These are phyloP conservation scores for Ruditapes philippinarum DNA, from an alignment of 1,140 invertebrate genomes.

Conservation along the genomic window DNA sequence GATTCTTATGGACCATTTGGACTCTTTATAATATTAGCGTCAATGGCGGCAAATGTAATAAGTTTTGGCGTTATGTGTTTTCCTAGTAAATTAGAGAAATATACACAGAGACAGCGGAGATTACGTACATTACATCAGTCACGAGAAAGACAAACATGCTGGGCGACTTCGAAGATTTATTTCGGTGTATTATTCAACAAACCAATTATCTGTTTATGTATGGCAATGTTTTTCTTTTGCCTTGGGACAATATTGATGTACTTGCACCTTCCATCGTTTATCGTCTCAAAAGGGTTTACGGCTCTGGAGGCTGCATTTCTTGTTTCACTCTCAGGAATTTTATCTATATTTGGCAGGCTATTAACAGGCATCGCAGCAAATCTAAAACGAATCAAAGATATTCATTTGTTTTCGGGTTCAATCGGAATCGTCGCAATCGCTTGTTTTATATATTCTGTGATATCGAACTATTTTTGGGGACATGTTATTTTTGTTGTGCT, in stretches of 20 bases:
- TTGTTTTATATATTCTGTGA: constrained; percentile 2
- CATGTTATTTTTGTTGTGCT: constrained; percentile 12
- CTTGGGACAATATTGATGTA: constrained; percentile 41
- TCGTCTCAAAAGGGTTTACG: constrained; percentile 8
- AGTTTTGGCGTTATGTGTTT: constrained; percentile 52
- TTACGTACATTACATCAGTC: not conserved
- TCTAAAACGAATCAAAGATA: not conserved
- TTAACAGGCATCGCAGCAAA: constrained; percentile 2
- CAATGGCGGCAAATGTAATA: constrained; percentile 23
- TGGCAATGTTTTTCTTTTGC: constrained; percentile 41
- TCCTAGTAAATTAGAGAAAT: constrained; percentile 33
- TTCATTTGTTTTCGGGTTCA: constrained; percentile 23
- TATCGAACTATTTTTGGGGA: not conserved
- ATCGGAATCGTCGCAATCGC: not conserved
- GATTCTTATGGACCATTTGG: constrained; percentile 45
- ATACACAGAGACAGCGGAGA: constrained; percentile 9
- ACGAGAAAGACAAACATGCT: not conserved
- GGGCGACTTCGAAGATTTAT: not conserved
- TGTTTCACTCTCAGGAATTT: constrained; percentile 38
- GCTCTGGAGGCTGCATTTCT: constrained; percentile 27
- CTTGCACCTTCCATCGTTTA: constrained; percentile 41
- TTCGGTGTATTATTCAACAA: constrained; percentile 6
- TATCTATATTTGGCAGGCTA: constrained; percentile 6
- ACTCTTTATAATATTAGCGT: constrained; percentile 51
- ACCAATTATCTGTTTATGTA: constrained; percentile 5